These are phyloP conservation scores for Amblyjoppa fuscipennis DNA, from an alignment of 2,888 invertebrate species.

Conservation along the genomic window DNA sequence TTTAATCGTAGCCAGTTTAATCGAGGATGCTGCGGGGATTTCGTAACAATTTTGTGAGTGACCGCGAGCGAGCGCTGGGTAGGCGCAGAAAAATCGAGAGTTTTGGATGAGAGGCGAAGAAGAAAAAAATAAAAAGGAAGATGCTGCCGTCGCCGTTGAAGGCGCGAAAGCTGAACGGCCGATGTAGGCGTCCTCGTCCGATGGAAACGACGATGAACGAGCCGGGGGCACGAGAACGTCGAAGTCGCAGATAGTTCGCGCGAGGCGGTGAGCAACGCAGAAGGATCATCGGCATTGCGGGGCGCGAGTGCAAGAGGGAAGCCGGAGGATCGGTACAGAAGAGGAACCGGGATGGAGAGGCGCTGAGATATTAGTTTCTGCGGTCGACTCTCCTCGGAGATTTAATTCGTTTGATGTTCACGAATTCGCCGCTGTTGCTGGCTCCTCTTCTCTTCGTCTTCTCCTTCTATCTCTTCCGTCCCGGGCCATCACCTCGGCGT, in stretches of 20 bases:
- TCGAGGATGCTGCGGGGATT: background rate
- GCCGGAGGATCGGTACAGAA: slow-evolving; percentile 62
- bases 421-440: slow-evolving; percentile 82
- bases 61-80: background rate
- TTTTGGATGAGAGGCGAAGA: background rate
- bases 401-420: slow-evolving; percentile 85
- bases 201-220: slow-evolving; percentile 58
- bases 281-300: slow-evolving; percentile 32
- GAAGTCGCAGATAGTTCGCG: slow-evolving; percentile 55
- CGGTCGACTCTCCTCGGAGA: slow-evolving; percentile 84
- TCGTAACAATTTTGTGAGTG: background rate
- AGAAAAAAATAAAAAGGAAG: background rate
- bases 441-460: slow-evolving; percentile 32
- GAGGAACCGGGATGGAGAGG: slow-evolving; percentile 68
- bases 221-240: slow-evolving; percentile 39
- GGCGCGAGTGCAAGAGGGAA: slow-evolving; percentile 23
- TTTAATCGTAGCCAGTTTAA: background rate
- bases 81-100: slow-evolving; percentile 5
- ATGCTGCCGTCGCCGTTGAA: slow-evolving; percentile 34
- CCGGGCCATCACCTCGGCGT: slow-evolving; percentile 52
- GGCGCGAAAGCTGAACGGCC: slow-evolving; percentile 60
- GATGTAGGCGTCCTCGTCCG: slow-evolving; percentile 56
- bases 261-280: slow-evolving; percentile 20
- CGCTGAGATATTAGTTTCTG: slow-evolving; percentile 82
- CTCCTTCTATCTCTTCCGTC: slow-evolving; percentile 63